Evolutionary conservation across 2,113 vertebrate species (phyloP).

Genomic region (Paradoxurus hermaphroditus): DNA sequence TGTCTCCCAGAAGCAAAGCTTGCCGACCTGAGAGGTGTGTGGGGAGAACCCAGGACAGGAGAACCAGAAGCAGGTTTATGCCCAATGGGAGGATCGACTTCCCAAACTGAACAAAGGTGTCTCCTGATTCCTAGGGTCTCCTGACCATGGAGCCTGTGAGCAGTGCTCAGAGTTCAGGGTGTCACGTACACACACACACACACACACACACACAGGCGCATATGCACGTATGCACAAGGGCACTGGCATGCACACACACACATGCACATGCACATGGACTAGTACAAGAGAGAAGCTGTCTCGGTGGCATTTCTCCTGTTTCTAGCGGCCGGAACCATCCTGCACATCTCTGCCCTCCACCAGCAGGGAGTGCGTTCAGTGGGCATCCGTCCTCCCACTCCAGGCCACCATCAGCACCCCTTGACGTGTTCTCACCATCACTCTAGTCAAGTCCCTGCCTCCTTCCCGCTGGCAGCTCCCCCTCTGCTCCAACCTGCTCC

Average conservation of each 20-base stretch:
- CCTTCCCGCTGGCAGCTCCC: background rate
- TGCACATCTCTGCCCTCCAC: too few species aligned
- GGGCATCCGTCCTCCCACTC: background rate
- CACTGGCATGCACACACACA: background rate
- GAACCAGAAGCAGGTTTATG: background rate
- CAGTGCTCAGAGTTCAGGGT: background rate
- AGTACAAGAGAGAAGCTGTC: background rate
- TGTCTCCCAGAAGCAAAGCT: background rate
- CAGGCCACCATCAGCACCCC: background rate
- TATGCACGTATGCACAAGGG: rapidly evolving
- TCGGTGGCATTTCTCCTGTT: background rate
- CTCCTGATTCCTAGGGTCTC: background rate
- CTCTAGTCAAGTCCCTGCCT: background rate
- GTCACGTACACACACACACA: background rate
- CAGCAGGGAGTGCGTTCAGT: background rate
- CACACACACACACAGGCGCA: background rate
- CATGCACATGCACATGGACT: background rate
- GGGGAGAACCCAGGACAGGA: too few species aligned
- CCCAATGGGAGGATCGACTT: background rate
- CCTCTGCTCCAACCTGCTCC: background rate
- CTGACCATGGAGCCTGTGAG: background rate
- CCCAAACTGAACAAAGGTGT: background rate
- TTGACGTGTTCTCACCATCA: background rate
- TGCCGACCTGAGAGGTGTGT: background rate
- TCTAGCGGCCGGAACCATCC: background rate